Percentiles rank a stretch among this genome's conserved stretches.
phyloP scores from a whole-genome alignment of 2,113 vertebrate genomes.

The Hemichromis elongatus region DNA sequence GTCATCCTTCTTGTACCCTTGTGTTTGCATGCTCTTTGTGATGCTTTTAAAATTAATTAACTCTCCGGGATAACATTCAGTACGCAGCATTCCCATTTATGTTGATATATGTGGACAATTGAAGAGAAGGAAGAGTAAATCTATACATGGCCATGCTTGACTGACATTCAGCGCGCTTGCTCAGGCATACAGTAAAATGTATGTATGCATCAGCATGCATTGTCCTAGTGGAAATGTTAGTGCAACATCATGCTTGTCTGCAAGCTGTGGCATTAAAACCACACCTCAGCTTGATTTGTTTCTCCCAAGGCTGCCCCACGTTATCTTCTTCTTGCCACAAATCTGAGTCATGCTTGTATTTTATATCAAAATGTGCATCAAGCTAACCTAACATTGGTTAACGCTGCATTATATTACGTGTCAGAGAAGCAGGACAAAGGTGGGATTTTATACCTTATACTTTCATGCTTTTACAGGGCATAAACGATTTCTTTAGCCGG shows the following conservation, averaged over 20 bases:
- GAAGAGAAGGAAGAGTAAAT: not conserved
- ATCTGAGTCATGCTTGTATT: not conserved
- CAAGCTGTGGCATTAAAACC: not conserved
- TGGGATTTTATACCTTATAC: not conserved
- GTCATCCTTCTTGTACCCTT: not conserved
- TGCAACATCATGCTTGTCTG: not conserved
- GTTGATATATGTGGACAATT: not conserved
- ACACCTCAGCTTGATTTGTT: not conserved
- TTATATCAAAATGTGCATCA: not conserved
- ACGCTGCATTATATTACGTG: not conserved
- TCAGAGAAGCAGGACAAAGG: not conserved
- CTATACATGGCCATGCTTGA: not conserved
- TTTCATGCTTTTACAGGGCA: not conserved
- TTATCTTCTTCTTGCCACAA: not conserved
- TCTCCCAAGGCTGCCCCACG: not conserved
- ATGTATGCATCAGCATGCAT: not conserved
- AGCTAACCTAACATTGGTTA: not conserved
- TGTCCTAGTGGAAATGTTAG: conserved; percentile 20
- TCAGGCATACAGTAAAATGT: not conserved
- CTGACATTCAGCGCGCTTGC: not conserved
- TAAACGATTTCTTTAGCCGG: not conserved
- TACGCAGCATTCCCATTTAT: not conserved
- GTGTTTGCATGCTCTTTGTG: not conserved
- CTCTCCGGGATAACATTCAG: not conserved
- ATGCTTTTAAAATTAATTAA: not conserved